phyloP scores from a whole-genome alignment of 2,113 vertebrate genomes.

The Meriones unguiculatus region DNA sequence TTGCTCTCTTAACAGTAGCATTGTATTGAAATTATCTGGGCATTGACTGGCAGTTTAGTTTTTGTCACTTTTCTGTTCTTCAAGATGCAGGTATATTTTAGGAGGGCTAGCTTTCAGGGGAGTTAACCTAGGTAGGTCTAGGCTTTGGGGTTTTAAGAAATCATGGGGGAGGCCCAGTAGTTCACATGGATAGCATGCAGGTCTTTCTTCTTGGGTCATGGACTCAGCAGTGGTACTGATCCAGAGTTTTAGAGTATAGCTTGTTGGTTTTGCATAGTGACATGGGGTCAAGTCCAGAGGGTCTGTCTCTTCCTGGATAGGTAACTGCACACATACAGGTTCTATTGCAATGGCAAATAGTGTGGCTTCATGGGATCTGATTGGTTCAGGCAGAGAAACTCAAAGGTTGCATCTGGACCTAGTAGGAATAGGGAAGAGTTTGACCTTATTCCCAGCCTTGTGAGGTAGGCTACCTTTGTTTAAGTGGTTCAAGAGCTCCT shows the following conservation, averaged over 20 bases:
- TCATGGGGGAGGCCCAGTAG: no score
- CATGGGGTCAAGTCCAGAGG: background rate
- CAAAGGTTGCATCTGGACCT: background rate
- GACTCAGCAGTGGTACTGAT: background rate
- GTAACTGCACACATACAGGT: accelerated
- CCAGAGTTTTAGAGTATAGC: background rate
- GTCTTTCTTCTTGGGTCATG: background rate
- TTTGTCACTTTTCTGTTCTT: background rate
- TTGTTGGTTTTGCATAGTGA: background rate
- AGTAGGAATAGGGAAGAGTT: background rate
- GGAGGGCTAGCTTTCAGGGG: background rate
- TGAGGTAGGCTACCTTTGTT: background rate
- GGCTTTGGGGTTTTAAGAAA: background rate
- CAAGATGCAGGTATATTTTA: background rate
- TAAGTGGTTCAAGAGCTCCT: background rate
- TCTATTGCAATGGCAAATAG: background rate
- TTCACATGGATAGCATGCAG: accelerated
- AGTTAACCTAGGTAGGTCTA: background rate
- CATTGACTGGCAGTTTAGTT: background rate
- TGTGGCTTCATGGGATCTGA: background rate
- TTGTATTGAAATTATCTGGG: background rate
- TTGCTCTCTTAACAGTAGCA: background rate
- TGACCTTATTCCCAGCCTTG: background rate
- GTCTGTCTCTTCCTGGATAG: background rate
- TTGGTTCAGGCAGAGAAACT: background rate